Base-by-base conservation (phyloP, 2,888 invertebrate genomes). In the Leptinotarsa rubiginosa region DNA sequence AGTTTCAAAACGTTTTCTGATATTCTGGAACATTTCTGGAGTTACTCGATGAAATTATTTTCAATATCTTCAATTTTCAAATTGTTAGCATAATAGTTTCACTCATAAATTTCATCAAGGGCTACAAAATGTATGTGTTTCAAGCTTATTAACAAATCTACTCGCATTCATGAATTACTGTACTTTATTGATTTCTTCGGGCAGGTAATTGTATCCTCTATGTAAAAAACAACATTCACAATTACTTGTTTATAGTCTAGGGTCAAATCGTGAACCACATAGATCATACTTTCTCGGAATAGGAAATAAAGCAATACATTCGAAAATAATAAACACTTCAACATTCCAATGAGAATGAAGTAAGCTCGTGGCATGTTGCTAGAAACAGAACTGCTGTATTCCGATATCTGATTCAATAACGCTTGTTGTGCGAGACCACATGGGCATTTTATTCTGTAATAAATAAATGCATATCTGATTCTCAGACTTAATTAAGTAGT, bases 271-370 rank as follows among this genome's bases (percentile, higher is more conserved):
- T 56, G 22, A 56, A 22, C 56, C 12, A 56, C 12, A 20, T 56
- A 56, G 22, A 56, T 22, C 56, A 56, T 56, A 56, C 56, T 56
- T 56, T 56, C 56, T 56, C 56, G 56, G 22, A 25, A 20, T 56
- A 56, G 56, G 56, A 56, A 56, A 56, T 56, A 56, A 4, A 56
- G 56, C 56, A 56, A 56, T 56, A 56, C 25, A 56, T 56, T 56
- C 22, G 56, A 12, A 16, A 56, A 56, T 56, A 20, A 56, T 56
- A 56, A 56, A 56, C 20, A 56, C 56, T 7, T 20, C 56, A 15
- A 22, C 25, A 56, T 56, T 56, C 56, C 56, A 22, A 56, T 56
- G 56, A 56, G 4, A 56, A 56, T 56, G 56, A 56, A 22, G 13
- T 22, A 20, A 22, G 15, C 12, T 56, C 16, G 56, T 56, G 22